These are phyloP conservation scores for Sebastes hubbsi DNA, from an alignment of 2,797 vertebrate species.

Conservation along the genomic window DNA sequence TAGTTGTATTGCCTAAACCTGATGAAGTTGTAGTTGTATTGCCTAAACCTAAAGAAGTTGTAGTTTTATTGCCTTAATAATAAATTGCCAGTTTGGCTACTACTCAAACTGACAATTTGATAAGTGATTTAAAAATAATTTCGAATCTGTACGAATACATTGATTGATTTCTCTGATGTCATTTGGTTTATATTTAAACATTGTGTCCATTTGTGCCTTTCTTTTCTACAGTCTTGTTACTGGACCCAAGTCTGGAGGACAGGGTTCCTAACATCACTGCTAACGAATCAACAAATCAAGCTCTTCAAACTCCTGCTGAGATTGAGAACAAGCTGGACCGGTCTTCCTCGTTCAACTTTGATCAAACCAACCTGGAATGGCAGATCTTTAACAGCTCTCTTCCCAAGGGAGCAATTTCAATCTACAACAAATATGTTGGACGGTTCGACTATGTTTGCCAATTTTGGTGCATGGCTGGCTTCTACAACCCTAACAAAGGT, in stretches of 20 bases:
- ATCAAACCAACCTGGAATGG: constrained; percentile 60
- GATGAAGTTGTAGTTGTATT: too few relatives aligned
- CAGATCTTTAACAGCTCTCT: constrained; percentile 36
- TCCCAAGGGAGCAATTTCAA: constrained; percentile 50
- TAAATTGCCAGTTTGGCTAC: too few relatives aligned
- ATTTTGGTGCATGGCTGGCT: constrained; percentile 51
- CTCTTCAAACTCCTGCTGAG: background rate
- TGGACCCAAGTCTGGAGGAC: background rate
- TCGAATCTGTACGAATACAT: background rate
- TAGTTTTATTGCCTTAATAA: too few relatives aligned
- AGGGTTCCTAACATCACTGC: background rate
- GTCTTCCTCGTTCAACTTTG: background rate
- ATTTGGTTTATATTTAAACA: background rate
- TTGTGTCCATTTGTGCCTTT: background rate
- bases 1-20: too few relatives aligned
- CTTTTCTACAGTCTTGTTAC: background rate
- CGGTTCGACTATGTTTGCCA: constrained; percentile 66
- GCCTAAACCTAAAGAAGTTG: too few relatives aligned
- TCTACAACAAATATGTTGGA: constrained; percentile 50
- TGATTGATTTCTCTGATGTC: background rate
- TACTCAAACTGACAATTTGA: too few relatives aligned
- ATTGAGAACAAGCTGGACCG: fast-evolving
- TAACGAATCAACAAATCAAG: background rate
- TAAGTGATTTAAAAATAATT: too few relatives aligned
- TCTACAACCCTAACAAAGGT: constrained; percentile 52